These are phyloP conservation scores for Andrena bicolor DNA, from an alignment of 2,888 invertebrate genomes.

Conservation along the genomic window DNA sequence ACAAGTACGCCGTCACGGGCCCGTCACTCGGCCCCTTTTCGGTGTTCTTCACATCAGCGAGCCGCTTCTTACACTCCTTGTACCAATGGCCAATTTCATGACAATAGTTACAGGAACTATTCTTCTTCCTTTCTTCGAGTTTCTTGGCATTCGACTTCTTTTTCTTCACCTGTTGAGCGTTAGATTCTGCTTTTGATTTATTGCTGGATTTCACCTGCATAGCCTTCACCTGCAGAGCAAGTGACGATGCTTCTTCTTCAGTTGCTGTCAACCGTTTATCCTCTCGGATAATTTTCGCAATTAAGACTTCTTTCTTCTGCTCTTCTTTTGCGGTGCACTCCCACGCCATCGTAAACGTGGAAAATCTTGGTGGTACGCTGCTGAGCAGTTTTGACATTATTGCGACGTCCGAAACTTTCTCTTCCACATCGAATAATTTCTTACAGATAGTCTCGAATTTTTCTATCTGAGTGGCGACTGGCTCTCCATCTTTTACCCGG, in stretches of 20 bases:
- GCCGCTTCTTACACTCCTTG: neutral
- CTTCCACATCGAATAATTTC: slow-evolving; percentile 34
- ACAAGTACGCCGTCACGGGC: neutral
- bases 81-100: neutral
- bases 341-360: slow-evolving; percentile 42
- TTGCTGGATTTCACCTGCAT: too few relatives aligned
- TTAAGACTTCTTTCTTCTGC: slow-evolving; percentile 4
- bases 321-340: slow-evolving; percentile 33
- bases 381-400: slow-evolving; percentile 27
- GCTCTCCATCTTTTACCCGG: slow-evolving; percentile 34
- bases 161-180: neutral
- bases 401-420: slow-evolving; percentile 11
- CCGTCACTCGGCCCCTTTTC: neutral
- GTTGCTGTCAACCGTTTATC: neutral
- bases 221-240: slow-evolving; percentile 4
- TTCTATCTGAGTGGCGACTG: slow-evolving; percentile 37
- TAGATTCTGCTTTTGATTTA: neutral
- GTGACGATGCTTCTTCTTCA: neutral
- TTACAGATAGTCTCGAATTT: slow-evolving; percentile 47
- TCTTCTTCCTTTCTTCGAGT: neutral
- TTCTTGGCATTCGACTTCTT: neutral
- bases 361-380: slow-evolving; percentile 33
- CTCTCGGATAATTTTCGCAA: slow-evolving; percentile 22
- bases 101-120: neutral
- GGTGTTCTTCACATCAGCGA: neutral